Evolutionary conservation across 2,113 vertebrate species (phyloP), one percentile per base, ranked within the genome.

Genomic region (Periophthalmus modestus): DNA sequence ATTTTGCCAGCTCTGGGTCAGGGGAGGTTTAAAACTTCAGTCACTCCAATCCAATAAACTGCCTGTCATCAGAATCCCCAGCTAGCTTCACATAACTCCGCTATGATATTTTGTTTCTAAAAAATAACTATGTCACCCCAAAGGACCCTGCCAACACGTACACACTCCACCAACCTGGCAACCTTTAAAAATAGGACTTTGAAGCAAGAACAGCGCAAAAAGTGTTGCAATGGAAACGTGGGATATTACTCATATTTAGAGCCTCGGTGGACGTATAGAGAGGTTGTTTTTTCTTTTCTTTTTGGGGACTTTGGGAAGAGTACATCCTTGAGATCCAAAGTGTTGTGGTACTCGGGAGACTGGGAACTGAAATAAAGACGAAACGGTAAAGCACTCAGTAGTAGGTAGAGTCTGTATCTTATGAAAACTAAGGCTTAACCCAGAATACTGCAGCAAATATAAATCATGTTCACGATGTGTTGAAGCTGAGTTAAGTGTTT

Each of bases 311-410:
- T 54, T 4, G 83, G 77, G 85, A 87, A 75, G 69, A 75, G 83
- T 71, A 74, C 77, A 75, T 82, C 72, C 73, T 77, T 78, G 72
- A 83, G 73, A 75, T 11, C 73, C 47, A 79, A 52, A 69, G 80
- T 85, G 83, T 78, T 81, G 83, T 79, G 81, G 50, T 77, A 74
- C 88, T 90, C 81, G 77, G 75, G 86, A 82, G 90, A 91, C 81
- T 21, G 80, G 66, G 74, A 73, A 10, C 54, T 66, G 66, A 85
- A 79, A 76, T 79, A 75, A 80, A 78, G 54, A 83, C 81, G 75
- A 83, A 71, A 79, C 74, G 81, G 69, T n/a, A 58, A 83, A 73
- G 80, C 13, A 62, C 58, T 21, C 33, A 9, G 21, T 28, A 28
- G 28, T 28, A 28, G 28, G 28, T 7, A 68, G 16, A 43, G 65